A percentile compares a stretch with the other conserved stretches of the same genome.
phyloP scores from a whole-genome alignment of 2,113 vertebrate genomes.

The Aspiorhynchus laticeps region DNA sequence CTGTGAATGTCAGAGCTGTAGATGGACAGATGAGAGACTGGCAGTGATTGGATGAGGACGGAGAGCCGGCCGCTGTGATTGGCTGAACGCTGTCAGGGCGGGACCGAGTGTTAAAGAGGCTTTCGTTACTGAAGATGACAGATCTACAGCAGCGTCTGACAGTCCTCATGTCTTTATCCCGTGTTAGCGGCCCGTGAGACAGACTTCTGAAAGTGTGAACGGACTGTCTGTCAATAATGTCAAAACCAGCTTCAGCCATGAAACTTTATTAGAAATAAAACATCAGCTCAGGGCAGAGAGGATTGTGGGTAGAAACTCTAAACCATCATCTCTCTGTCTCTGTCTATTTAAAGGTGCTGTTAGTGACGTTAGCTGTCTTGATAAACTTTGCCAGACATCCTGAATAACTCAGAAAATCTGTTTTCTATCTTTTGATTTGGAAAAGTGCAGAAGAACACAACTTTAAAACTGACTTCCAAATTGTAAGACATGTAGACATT shows the following conservation, averaged over 20 bases:
- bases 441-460: no score
- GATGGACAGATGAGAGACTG: no score
- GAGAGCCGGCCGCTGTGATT: background rate
- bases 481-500: no score
- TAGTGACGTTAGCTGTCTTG: background rate
- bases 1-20: no score
- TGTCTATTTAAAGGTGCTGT: background rate
- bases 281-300: conserved; percentile 15
- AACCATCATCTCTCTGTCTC: no score
- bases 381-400: background rate
- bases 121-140: background rate
- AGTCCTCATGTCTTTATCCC: background rate
- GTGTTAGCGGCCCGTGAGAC: background rate
- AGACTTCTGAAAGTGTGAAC: conserved; percentile 37
- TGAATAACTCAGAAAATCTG: background rate
- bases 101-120: background rate
- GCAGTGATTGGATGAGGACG: no score
- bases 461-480: no score
- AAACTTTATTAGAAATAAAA: conserved; percentile 15
- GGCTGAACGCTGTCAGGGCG: background rate
- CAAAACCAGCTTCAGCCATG: background rate
- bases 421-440: no score
- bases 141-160: background rate
- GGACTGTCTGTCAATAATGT: conserved; percentile 28
- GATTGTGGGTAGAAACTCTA: background rate